Evolutionary conservation across 2,888 invertebrate species (phyloP), one percentile per base, ranked within the genome.

Genomic region (Hemithea aestivaria): DNA sequence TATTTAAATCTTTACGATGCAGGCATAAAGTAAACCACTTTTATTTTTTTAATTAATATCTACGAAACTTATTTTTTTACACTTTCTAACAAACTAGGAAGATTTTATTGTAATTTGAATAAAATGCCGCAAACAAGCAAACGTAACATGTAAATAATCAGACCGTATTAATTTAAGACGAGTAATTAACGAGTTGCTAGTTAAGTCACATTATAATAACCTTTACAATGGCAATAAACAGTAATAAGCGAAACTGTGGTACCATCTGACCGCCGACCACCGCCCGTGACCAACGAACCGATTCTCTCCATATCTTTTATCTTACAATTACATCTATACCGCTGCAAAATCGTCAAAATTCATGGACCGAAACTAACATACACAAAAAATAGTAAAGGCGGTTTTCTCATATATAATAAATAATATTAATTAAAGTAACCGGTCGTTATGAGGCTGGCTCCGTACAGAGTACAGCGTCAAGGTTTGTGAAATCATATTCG

Each of bases 341-440:
- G 12, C 46, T 49, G 49, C 49, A 49, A 50, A 51, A 53, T 50
- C 45, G 35, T 50, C 48, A 51, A 51, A 56, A 56, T 56, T 56
- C 53, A 56, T 53, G 44, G 48, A 48, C 36, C 48, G 40, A 33
- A 44, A 48, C 49, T 25, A 38, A 46, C 38, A 30, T 34, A 47
- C 43, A 43, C 30, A 45, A 37, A 43, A 44, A 43, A 32, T 37
- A 21, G 35, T 47, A 39, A 48, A 51, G 38, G 31, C 41, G 44
- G 37, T 45, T 40, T 47, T 53, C 48, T 47, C 51, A 49, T 53
- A 49, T 53, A 51, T 36, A 51, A 53, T 53, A 45, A 51, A 51
- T 53, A 48, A 40, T 39, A 48, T 42, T 53, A 51, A 53, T 51
- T 53, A 53, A 33, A 28, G 9, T 40, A 40, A 38, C 34, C 34